Conservation (phyloP, 2,113 vertebrate genomes). For the Phainopepla nitens region DNA sequence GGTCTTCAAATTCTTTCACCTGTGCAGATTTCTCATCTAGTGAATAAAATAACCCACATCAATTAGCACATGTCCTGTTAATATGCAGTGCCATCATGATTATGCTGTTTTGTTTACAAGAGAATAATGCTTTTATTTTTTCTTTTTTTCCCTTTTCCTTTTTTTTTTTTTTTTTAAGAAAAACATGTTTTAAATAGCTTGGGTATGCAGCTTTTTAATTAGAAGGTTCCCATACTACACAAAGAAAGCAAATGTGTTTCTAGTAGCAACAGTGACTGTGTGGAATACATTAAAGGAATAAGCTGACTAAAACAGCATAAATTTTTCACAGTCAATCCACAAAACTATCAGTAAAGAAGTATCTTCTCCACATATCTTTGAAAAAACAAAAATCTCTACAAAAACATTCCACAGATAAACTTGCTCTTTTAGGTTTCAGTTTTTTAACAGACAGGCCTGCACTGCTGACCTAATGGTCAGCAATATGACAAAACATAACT, state of each 20-base stretch:
- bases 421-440: background rate
- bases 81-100: background rate
- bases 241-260: background rate
- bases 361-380: background rate
- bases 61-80: background rate
- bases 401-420: background rate
- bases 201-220: background rate
- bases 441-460: background rate
- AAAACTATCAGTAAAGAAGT: background rate
- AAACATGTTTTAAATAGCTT: background rate
- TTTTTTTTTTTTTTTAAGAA: background rate
- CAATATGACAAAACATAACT: background rate
- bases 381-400: background rate
- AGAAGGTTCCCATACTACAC: background rate
- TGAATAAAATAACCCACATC: background rate
- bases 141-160: fast-evolving
- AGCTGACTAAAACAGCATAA: background rate
- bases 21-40: background rate
- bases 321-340: conserved; percentile 8
- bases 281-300: background rate
- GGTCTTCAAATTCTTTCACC: background rate
- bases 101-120: background rate
- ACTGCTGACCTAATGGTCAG: background rate
- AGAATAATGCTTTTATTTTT: background rate
- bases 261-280: background rate